Percentiles rank a stretch among this genome's conserved stretches.
Evolutionary conservation across 1,140 invertebrate genomes (phyloP).

Genomic region (Drosophila azteca): DNA sequence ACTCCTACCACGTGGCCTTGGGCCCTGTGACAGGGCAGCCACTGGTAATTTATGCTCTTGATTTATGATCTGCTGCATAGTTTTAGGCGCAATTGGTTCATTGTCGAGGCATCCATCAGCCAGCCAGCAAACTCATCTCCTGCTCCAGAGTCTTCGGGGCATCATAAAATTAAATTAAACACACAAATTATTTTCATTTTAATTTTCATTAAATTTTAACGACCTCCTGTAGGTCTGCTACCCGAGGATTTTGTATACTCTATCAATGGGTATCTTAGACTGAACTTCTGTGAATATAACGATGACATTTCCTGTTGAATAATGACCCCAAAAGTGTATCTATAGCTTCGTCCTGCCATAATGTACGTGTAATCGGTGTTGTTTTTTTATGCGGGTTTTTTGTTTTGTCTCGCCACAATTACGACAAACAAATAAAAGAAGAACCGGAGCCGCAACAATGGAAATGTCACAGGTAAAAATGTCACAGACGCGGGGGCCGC

Average conservation of each 20-base stretch:
- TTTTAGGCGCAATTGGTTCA: conserved; percentile 69
- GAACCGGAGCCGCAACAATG: conserved; percentile 51
- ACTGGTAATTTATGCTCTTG: conserved; percentile 64
- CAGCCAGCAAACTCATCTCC: background rate
- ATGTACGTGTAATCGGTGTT: conserved; percentile 9
- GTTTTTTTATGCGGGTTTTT: conserved; percentile 25
- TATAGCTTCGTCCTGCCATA: background rate
- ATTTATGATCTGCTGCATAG: conserved; percentile 77
- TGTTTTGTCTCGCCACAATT: conserved; percentile 73
- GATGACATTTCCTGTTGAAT: too few species aligned
- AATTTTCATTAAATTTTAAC: conserved; percentile 82
- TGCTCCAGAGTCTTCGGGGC: conserved; percentile 56
- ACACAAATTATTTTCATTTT: conserved; percentile 81
- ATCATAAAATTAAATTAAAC: conserved; percentile 80
- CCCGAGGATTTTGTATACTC: conserved; percentile 38
- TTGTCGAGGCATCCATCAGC: conserved; percentile 46
- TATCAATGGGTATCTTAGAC: background rate
- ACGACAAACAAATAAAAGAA: conserved; percentile 71
- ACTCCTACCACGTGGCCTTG: conserved; percentile 7
- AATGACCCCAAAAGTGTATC: too few species aligned
- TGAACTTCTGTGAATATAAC: too few species aligned
- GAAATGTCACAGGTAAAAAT: conserved; percentile 80
- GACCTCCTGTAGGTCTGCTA: conserved; percentile 46
- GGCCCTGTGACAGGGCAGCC: background rate
- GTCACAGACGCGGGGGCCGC: conserved; percentile 41